Conservation (phyloP, 2,888 invertebrate genomes). For the Drosophila borealis region DNA sequence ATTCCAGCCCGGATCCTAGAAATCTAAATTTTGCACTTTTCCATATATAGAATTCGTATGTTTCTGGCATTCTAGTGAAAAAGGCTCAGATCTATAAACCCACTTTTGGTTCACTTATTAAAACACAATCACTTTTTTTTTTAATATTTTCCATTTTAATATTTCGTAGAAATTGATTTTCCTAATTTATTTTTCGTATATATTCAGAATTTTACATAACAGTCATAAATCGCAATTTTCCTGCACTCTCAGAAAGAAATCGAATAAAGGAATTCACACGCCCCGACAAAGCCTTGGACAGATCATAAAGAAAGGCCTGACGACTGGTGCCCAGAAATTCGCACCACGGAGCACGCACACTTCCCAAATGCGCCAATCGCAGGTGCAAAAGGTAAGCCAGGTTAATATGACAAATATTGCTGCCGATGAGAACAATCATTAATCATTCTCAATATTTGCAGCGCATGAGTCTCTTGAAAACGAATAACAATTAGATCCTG, state of each 20-base stretch:
- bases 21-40: too few relatives aligned
- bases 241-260: slow-evolving; percentile 26
- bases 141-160: too few relatives aligned
- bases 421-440: not conserved
- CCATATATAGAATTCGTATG: too few relatives aligned
- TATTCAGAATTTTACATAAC: too few relatives aligned
- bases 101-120: too few relatives aligned
- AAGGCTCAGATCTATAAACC: too few relatives aligned
- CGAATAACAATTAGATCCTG: slow-evolving; percentile 2
- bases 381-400: slow-evolving; percentile 40
- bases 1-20: too few relatives aligned
- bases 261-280: slow-evolving; percentile 12
- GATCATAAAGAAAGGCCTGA: slow-evolving; percentile 26
- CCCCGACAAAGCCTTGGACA: slow-evolving; percentile 31
- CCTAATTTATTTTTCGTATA: too few relatives aligned
- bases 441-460: slow-evolving; percentile 11
- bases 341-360: slow-evolving; percentile 46
- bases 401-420: not conserved
- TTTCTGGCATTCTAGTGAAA: too few relatives aligned
- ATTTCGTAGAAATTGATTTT: too few relatives aligned
- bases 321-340: slow-evolving; percentile 15
- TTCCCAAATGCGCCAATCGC: slow-evolving; percentile 47
- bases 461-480: slow-evolving; percentile 36
- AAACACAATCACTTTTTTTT: too few relatives aligned
- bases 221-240: not conserved